Base-by-base conservation (phyloP, 2,888 invertebrate species). In the Zele albiditarsus region DNA sequence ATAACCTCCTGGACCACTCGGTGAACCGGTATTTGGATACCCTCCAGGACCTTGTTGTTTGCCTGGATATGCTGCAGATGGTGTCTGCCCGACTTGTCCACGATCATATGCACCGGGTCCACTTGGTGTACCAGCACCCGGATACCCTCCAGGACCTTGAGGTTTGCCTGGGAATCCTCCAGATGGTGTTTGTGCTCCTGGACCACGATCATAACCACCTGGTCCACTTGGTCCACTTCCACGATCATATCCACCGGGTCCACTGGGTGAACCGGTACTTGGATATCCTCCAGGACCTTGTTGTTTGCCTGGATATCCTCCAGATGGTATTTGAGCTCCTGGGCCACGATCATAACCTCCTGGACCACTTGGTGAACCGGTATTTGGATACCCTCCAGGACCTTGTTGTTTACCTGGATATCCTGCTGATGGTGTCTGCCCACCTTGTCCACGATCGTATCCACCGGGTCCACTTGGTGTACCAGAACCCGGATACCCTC, bases 81-180 rank as follows among this genome's bases (percentile, higher is more conserved):
- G 63, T 83, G 87, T 25, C 79, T 71, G 71, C 28, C 79, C 80
- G 27, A 77, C 74, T 27, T 25, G 62, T 14, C 63, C 63, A 23
- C 53, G 53, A 53, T 53, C 53, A 53, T 53, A 53, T 8, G 8
- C 53, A 23, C 53, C 53, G 1, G 53, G 53, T n/a, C 53, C 79
- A 71, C 27, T 67, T 20, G 77, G 78, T 72, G 82, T 82, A 10
- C 80, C 80, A 49, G 84, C 83, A 65, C 71, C 71, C 38, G 79
- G 80, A 65, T 70, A 69, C n/a, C 82, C 83, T 58, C 79, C 77
- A n/a, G 89, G 66, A 82, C 89, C 49, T 87, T 81, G 80, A 31
- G 78, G 79, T 12, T 79, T 77, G 25, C 82, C 67, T n/a, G 83
- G 80, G 74, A 77, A 81, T 27, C 80, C 81, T 58, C 80, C 76